Evolutionary conservation across 2,113 vertebrate genomes (phyloP), one percentile per base, ranked within the genome.

Genomic region (Ammodytes marinus): DNA sequence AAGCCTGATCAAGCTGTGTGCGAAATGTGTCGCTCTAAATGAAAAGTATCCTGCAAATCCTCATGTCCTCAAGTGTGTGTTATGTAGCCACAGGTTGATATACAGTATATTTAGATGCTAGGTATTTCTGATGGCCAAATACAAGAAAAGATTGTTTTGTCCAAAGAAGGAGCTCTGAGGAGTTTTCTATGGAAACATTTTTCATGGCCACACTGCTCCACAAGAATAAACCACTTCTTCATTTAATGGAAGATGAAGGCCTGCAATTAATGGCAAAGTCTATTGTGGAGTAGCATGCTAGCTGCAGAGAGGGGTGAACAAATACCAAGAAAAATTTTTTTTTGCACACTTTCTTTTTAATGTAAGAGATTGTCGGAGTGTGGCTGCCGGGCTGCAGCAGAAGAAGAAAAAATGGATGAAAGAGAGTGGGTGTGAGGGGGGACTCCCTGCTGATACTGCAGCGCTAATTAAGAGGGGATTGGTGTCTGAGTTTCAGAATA

Each of bases 401-500:
- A 88, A 81, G 85, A 90, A 74, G 60, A 27, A 27, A 27, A 27
- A 86, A 77, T 43, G 71, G 84, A 90, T 91, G 70, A 91, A 89
- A 91, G 84, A 54, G 69, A 82, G 78, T 37, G 64, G 65, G 80
- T 82, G 83, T 65, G 74, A 74, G 80, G 84, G 86, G 81, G 58
- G 83, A 77, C 89, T 78, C 88, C 91, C 91, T 35, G 66, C 88
- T 91, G 91, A 78, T 83, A 75, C 72, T 67, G 73, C 84, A 74
- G 67, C 37, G 67, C 88, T 94, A 93, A 93, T 94, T 93, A 93
- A 90, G 86, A 93, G 81, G 75, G 86, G 79, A 85, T 27, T 90
- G 77, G 89, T 76, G 86, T 89, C 87, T 85, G 89, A 89, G 86
- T 85, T 88, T 89, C 86, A 85, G 87, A 67, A 77, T 37, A 86